Percentiles rank a stretch among this genome's conserved stretches.
Evolutionary conservation across 2,113 vertebrate genomes (phyloP).

Genomic region (Anarrhichthys ocellatus): DNA sequence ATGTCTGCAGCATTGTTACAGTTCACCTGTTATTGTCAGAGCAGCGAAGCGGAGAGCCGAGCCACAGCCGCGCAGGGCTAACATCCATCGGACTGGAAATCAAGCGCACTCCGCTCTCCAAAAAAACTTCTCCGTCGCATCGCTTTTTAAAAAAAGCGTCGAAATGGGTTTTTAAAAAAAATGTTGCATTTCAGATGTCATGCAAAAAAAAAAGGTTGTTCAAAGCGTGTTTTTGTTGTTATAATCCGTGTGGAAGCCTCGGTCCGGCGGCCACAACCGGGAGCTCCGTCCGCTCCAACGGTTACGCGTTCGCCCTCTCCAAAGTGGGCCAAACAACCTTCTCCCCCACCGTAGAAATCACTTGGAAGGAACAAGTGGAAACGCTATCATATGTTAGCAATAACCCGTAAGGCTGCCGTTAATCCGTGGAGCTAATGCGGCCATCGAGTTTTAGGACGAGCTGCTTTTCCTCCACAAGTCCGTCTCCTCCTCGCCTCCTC

Average conservation of each 20-base stretch:
- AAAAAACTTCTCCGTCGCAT: slow-evolving; percentile 68
- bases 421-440: slow-evolving; percentile 45
- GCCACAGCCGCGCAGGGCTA: slow-evolving; percentile 62
- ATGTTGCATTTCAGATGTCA: not conserved
- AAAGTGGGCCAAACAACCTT: slow-evolving; percentile 47
- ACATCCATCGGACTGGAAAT: slow-evolving; percentile 75
- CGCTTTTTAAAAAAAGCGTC: slow-evolving; percentile 30
- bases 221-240: not conserved
- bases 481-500: slow-evolving; percentile 68
- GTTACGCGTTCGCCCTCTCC: slow-evolving; percentile 26
- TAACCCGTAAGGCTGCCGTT: slow-evolving; percentile 10
- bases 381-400: not conserved
- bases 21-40: slow-evolving; percentile 33
- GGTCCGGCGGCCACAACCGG: slow-evolving; percentile 62
- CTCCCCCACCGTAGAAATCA: not conserved
- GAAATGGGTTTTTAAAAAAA: not conserved
- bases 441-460: slow-evolving; percentile 59
- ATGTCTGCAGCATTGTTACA: slow-evolving; percentile 61
- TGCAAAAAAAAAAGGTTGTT: fast-evolving
- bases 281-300: slow-evolving; percentile 57
- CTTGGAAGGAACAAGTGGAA: not conserved
- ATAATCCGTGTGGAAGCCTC: slow-evolving; percentile 40
- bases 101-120: slow-evolving; percentile 65
- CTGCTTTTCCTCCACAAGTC: slow-evolving; percentile 56
- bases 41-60: slow-evolving; percentile 46